Conservation (phyloP, 2,888 invertebrate species). For the Ramazzottius varieornatus region DNA sequence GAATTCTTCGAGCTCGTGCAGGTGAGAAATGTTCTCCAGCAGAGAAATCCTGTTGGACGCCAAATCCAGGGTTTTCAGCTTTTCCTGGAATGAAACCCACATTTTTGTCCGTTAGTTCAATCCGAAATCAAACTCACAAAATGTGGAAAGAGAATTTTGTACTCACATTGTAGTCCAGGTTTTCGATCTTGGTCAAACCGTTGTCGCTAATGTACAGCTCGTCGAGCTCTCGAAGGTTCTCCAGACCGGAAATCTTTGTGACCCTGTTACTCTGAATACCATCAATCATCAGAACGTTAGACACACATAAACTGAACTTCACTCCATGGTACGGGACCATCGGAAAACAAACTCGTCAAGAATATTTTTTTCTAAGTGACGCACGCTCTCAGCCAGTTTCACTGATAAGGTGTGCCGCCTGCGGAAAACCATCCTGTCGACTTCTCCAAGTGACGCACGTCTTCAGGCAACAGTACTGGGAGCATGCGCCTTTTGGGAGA, state of each 20-base stretch:
- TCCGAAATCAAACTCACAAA: slow-evolving; percentile 1
- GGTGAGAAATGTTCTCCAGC: slow-evolving; percentile 48
- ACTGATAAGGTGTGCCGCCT: background rate
- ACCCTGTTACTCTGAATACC: slow-evolving; percentile 61
- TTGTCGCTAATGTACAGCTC: slow-evolving; percentile 83
- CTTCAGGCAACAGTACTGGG: too few relatives aligned
- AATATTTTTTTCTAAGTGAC: too few relatives aligned
- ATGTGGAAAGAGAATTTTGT: background rate
- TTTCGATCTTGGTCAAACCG: slow-evolving; percentile 48
- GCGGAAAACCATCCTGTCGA: too few relatives aligned
- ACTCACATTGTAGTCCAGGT: slow-evolving; percentile 35
- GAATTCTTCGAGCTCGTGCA: slow-evolving; percentile 59
- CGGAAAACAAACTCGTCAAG: slow-evolving; percentile 5
- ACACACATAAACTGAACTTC: slow-evolving; percentile 1
- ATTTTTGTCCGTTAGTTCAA: too few relatives aligned
- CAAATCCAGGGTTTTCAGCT: slow-evolving; percentile 58
- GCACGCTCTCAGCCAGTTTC: too few relatives aligned
- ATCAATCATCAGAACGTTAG: background rate
- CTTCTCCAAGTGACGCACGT: too few relatives aligned
- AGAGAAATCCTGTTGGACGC: slow-evolving; percentile 55
- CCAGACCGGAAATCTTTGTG: slow-evolving; percentile 56
- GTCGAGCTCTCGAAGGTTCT: slow-evolving; percentile 40
- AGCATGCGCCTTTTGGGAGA: too few relatives aligned
- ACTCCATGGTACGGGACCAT: background rate
- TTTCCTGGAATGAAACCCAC: slow-evolving; percentile 15